Base-by-base conservation (phyloP, 2,797 vertebrate species). In the Poecilia picta region DNA sequence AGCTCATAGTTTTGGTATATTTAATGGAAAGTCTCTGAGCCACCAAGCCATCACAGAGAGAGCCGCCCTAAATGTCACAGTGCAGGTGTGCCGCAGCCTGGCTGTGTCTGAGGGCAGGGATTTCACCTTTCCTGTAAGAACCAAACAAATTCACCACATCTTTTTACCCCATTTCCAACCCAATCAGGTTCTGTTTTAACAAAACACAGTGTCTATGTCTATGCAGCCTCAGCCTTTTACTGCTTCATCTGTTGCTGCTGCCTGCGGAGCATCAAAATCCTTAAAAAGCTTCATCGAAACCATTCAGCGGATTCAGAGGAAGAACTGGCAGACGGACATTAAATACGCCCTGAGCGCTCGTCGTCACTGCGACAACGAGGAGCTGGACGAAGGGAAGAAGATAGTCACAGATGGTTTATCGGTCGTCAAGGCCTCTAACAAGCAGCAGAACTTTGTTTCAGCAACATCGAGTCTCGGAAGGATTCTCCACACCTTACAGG, bases 401-500 rank as follows among this genome's bases (percentile, higher is more conserved):
- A 88, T 95, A 79, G 94, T 96, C 84, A 88, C 88, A 1, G 39
- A 80, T 1, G 94, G 93, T 16, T 1, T 95, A 4, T 5, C 0
- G 1, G 76, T 36, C 0, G 31, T 95, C 15, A 94, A 94, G 75
- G 87, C 85, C 36, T 93, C 80, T 76, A 83, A 88, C 51, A 89
- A 80, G 28, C 20, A 75, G 8, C 74, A 80, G 5, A 94, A 82
- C 43, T 95, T 82, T 31, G 18, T 86, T 31, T 28, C 90, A 36
- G 95, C 95, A 0, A 85, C 86, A 72, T 5, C 82, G 25, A 87
- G 62, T 10, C 81, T 96, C 68, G 96, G 95, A 41, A 72, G 77
- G 57, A 84, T 93, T 25, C 72, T 89, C 8, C 95, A 96, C 83
- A 92, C 94, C 7, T 81, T 96, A 77, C 95, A 96, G 93, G 95